Base-by-base conservation (phyloP, 2,113 vertebrate species). In the Pteropus alecto region DNA sequence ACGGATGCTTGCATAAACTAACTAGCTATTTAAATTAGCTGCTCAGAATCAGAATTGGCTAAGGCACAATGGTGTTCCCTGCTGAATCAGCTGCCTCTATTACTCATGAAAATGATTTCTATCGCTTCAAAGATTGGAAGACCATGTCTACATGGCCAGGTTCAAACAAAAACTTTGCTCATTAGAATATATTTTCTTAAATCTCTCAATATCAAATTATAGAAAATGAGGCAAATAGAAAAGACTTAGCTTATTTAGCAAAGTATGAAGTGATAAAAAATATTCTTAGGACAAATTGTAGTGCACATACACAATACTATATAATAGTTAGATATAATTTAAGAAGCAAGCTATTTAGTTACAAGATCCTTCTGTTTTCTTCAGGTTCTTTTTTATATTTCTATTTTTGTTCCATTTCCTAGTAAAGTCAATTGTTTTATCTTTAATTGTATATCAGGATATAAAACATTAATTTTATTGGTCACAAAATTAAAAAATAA, bases 21-120 rank as follows among this genome's bases (percentile, higher is more conserved):
- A 94, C 95, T 92, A 97, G 97, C 67, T 97, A 48, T 95, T 71
- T 15, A 73, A 96, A 63, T 95, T 93, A 87, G 95, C 96, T 96
- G 86, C 92, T 93, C 70, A 92, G 74, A 79, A 87, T 93, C 71
- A 63, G 90, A 71, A 35, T 28, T 87, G 81, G 38, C 73, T 81
- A 94, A 97, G 87, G 58, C 85, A 22, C 48, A 11, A 15, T 93
- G 67, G n/a, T 16, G 38, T 92, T 97, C 84, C 46, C 51, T 51
- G 5, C 21, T 82, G 78, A 92, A 86, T 63, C 10, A 87, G 82
- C 91, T 88, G 71, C 56, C 30, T 94, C 51, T 93, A 70, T 87
- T 48, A 95, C 24, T 48, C n/a, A 51, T 26, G 28, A 93, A 91
- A 95, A 93, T 96, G 56, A 56, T 74, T 70, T 78, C 0, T 82